Percentiles rank a stretch among this genome's conserved stretches.
These are phyloP conservation scores for Actias luna DNA, from an alignment of 2,888 invertebrate genomes.

Conservation along the genomic window DNA sequence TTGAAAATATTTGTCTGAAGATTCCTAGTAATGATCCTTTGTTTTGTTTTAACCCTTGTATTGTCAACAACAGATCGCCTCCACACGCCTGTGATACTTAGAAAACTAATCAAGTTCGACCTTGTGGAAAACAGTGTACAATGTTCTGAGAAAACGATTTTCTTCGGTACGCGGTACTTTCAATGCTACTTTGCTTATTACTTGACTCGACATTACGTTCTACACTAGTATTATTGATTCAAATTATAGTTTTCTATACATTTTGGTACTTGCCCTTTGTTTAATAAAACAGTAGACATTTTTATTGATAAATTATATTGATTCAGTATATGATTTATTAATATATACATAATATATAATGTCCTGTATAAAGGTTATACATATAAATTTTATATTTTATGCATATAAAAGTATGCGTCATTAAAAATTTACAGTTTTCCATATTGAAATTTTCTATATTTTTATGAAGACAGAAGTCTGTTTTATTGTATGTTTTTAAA, in stretches of 20 bases:
- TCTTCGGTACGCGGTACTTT: constrained; percentile 26
- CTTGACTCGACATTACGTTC: not conserved
- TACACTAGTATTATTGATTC: not conserved
- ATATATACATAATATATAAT: no score
- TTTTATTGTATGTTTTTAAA: no score
- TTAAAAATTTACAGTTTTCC: no score
- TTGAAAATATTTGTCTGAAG: not conserved
- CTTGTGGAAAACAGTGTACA: constrained; percentile 5
- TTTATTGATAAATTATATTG: no score
- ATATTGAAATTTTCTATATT: no score
- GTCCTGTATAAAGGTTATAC: no score
- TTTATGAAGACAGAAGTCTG: no score
- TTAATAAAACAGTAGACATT: no score
- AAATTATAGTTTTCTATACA: not conserved
- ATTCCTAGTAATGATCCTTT: constrained; percentile 5
- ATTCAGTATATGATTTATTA: no score
- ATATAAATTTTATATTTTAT: no score
- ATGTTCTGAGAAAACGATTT: constrained; percentile 35
- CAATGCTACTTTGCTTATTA: constrained; percentile 2
- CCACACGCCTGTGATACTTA: constrained; percentile 1
- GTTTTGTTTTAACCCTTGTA: constrained; percentile 6
- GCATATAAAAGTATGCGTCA: no score
- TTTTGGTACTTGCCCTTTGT: not conserved
- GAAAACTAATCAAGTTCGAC: constrained; percentile 16
- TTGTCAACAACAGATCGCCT: constrained; percentile 8